These are phyloP conservation scores for Spinus olivaceus DNA, from an alignment of 2,797 vertebrate genomes.

Conservation along the genomic window DNA sequence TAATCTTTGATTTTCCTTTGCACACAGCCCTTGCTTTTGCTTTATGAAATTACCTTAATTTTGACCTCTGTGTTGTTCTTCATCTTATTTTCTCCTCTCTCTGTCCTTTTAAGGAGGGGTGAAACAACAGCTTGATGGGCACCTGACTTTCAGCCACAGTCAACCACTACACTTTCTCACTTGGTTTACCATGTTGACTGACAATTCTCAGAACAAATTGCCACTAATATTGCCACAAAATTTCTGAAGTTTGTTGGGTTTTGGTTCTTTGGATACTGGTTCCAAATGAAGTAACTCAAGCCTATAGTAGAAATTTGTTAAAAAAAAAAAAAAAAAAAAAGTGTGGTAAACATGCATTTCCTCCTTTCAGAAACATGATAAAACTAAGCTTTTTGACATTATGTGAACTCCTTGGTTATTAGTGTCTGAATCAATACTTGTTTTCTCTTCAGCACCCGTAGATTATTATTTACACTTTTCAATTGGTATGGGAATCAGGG, in stretches of 20 bases:
- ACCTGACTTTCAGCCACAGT: neutral
- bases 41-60: neutral
- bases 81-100: neutral
- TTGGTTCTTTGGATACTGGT: neutral
- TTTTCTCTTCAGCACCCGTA: neutral
- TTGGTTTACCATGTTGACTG: neutral
- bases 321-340: neutral
- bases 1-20: neutral
- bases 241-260: neutral
- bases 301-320: neutral
- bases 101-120: accelerated
- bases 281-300: neutral
- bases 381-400: neutral
- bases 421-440: neutral
- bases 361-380: neutral
- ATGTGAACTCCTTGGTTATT: neutral
- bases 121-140: neutral
- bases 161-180: neutral
- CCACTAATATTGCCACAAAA: neutral
- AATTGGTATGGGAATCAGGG: neutral
- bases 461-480: neutral
- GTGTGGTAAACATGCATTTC: neutral
- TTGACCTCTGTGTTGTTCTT: accelerated
- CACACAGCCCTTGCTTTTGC: accelerated
- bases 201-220: neutral